Conservation (phyloP, 2,797 vertebrate genomes). For the Melanotaenia pygmaea region DNA sequence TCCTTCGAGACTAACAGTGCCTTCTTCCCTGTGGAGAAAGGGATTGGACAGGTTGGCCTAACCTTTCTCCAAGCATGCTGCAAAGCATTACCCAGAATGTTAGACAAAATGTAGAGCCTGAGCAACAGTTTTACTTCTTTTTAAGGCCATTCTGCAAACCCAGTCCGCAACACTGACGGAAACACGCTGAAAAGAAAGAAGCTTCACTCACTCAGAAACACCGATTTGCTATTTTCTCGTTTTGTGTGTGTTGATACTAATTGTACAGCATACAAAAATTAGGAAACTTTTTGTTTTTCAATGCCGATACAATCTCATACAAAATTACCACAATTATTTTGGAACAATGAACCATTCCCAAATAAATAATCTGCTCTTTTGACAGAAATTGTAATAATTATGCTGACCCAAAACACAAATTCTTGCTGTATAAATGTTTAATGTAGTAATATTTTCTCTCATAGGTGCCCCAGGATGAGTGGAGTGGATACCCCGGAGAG, state of each 20-base stretch:
- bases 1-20: not conserved
- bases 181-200: not conserved
- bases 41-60: not conserved
- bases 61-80: not conserved
- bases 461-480: constrained; percentile 98
- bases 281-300: not conserved
- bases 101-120: not conserved
- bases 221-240: not conserved
- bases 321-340: not conserved
- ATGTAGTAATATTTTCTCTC: not conserved
- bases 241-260: not conserved
- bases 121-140: not conserved
- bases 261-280: not conserved
- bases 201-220: not conserved
- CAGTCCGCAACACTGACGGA: not conserved
- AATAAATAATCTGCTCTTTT: not conserved
- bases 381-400: not conserved
- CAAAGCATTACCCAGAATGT: not conserved
- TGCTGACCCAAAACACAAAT: not conserved
- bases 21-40: not conserved
- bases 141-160: not conserved
- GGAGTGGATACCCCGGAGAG: constrained; percentile 92
- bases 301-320: not conserved
- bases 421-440: not conserved
- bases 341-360: not conserved